These are phyloP conservation scores for Dinothrombium tinctorium DNA, from an alignment of 1,140 invertebrate species.

Conservation along the genomic window DNA sequence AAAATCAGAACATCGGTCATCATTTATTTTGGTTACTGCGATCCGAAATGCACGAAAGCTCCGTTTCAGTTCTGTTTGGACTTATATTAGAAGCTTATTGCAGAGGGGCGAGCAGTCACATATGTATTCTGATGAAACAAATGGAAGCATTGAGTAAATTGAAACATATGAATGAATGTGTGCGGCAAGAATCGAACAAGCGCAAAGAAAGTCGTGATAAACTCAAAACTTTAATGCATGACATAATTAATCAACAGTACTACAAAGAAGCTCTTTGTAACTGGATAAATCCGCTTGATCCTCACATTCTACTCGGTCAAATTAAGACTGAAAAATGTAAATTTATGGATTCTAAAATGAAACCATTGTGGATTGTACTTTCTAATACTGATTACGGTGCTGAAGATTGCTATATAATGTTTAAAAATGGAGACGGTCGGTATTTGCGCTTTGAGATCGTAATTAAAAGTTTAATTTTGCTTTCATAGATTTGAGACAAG, in stretches of 20 bases:
- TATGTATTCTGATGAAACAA: slow-evolving; percentile 27
- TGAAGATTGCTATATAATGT: slow-evolving; percentile 28
- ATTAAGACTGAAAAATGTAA: slow-evolving; percentile 26
- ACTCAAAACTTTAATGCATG: slow-evolving; percentile 30
- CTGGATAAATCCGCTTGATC: slow-evolving; percentile 52
- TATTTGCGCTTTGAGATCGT: background rate
- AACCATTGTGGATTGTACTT: slow-evolving; percentile 32
- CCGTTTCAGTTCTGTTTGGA: slow-evolving; percentile 24
- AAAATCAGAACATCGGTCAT: slow-evolving; percentile 29
- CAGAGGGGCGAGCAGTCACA: slow-evolving; percentile 26
- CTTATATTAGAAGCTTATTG: slow-evolving; percentile 34
- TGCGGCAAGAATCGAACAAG: slow-evolving; percentile 10
- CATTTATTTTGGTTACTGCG: slow-evolving; percentile 30
- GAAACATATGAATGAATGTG: slow-evolving; percentile 23
- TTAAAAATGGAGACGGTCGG: slow-evolving; percentile 35
- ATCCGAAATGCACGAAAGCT: slow-evolving; percentile 26
- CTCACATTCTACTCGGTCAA: slow-evolving; percentile 37
- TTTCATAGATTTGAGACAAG: slow-evolving; percentile 29
- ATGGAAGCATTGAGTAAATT: slow-evolving; percentile 29
- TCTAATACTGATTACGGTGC: slow-evolving; percentile 26
- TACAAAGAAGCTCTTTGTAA: slow-evolving; percentile 37
- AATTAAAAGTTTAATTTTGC: no score
- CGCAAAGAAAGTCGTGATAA: slow-evolving; percentile 27
- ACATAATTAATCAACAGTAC: slow-evolving; percentile 38
- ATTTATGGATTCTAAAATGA: slow-evolving; percentile 33